Conservation (phyloP, 2,113 vertebrate genomes). For the Pantherophis guttatus region DNA sequence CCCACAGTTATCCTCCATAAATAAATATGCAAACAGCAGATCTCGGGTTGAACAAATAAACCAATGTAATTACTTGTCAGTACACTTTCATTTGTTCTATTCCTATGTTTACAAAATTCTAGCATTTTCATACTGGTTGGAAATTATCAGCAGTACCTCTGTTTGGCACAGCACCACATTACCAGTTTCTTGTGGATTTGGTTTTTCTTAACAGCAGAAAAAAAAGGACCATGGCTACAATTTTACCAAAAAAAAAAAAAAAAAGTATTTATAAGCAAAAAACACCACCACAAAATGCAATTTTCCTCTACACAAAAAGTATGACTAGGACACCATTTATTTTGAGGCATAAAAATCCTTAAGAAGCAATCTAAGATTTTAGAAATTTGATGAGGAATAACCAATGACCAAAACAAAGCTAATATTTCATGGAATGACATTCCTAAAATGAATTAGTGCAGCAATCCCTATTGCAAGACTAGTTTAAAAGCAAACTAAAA, state of each 20-base stretch:
- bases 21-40: background rate
- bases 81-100: background rate
- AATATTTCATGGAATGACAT: conserved; percentile 14
- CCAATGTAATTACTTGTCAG: background rate
- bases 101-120: background rate
- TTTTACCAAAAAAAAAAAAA: background rate
- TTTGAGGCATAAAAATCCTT: conserved; percentile 14
- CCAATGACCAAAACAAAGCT: background rate
- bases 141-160: conserved; percentile 14
- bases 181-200: background rate
- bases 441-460: background rate
- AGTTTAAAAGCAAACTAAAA: conserved; percentile 28
- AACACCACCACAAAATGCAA: background rate
- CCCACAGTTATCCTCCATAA: background rate
- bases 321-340: background rate
- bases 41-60: background rate
- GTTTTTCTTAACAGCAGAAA: background rate
- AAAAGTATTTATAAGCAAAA: background rate
- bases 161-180: background rate
- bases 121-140: background rate
- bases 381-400: background rate
- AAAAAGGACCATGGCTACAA: background rate
- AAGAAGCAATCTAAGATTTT: background rate
- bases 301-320: background rate
- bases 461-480: background rate